Evolutionary conservation across 2,797 vertebrate genomes (phyloP), one percentile per base, ranked within the genome.

Genomic region (Notamacropus eugenii): DNA sequence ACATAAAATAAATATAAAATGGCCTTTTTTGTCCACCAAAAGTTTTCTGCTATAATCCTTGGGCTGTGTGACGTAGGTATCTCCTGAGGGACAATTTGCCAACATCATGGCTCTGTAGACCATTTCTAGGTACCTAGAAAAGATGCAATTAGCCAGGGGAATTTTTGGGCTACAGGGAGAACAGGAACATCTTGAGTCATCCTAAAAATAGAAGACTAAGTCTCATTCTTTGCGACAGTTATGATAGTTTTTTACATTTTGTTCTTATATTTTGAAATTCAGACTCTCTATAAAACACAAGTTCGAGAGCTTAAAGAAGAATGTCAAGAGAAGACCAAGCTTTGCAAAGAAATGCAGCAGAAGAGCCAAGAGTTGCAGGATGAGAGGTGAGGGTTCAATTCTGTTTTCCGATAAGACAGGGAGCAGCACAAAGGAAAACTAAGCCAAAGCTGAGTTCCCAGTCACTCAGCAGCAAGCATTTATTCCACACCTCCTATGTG

Each of bases 231-330:
- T 13, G 31, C 91, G 34, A 40, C 29, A 58, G 46, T 92, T 55
- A 57, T 90, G 24, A 50, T 94, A 9, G 3, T 24, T 87, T 0
- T 0, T 54, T 29, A 0, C 28, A 57, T 98, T 96, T 97, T 54
- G 96, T 90, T 97, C 62, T 97, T 90, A 12, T 93, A 24, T 92
- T 97, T 98, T 91, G 93, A 93, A 96, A 55, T 98, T 87, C 95
- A 99, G 99, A 99, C 99, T 14, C 99, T 99, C 31, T 99, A 99
- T 98, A 99, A 99, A 98, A 99, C 99, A 0, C 99, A 99, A 98
- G 99, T 99, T 96, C 99, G 99, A 52, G 99, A 99, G 98, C 98
- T 99, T 97, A 99, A 99, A 97, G 99, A 99, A 94, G 99, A 99
- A 95, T 98, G 98, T 97, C 99, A 99, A 62, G 99, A 99, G 97